These are phyloP conservation scores for Chrysopilus asiliformis DNA, from an alignment of 2,888 invertebrate genomes.

Conservation along the genomic window DNA sequence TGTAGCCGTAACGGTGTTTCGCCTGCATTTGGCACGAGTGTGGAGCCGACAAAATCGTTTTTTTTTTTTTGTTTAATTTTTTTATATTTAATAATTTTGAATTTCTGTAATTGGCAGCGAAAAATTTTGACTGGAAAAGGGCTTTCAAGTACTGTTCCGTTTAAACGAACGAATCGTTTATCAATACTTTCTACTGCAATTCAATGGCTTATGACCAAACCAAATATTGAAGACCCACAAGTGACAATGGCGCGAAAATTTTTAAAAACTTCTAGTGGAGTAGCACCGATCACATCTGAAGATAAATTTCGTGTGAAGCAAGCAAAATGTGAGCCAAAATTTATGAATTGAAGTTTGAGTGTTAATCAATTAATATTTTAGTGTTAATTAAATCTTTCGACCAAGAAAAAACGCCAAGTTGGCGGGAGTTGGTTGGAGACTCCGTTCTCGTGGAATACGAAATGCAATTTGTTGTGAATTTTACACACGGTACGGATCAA, in stretches of 20 bases:
- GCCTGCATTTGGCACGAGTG: no score
- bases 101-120: no score
- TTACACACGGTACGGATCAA: slow-evolving; percentile 33
- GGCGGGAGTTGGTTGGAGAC: slow-evolving; percentile 57
- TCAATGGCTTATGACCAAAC: slow-evolving; percentile 30
- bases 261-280: slow-evolving; percentile 17
- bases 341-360: no score
- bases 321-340: slow-evolving; percentile 28
- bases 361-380: no score
- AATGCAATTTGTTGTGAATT: slow-evolving; percentile 52
- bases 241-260: slow-evolving; percentile 22
- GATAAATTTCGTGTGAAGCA: slow-evolving; percentile 23
- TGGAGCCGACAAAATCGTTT: no score
- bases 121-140: slow-evolving; percentile 6
- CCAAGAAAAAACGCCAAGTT: slow-evolving; percentile 38
- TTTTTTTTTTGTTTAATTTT: no score
- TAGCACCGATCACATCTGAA: slow-evolving; percentile 13
- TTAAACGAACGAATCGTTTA: slow-evolving; percentile 23
- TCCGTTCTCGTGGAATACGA: slow-evolving; percentile 53
- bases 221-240: slow-evolving; percentile 20
- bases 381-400: slow-evolving; percentile 26
- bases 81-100: no score
- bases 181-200: slow-evolving; percentile 29
- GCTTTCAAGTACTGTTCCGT: slow-evolving; percentile 1
- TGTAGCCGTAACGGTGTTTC: no score